A percentile compares a stretch with the other conserved stretches of the same genome.
These are phyloP conservation scores for Conistra vaccinii DNA, from an alignment of 2,888 invertebrate genomes.

Conservation along the genomic window DNA sequence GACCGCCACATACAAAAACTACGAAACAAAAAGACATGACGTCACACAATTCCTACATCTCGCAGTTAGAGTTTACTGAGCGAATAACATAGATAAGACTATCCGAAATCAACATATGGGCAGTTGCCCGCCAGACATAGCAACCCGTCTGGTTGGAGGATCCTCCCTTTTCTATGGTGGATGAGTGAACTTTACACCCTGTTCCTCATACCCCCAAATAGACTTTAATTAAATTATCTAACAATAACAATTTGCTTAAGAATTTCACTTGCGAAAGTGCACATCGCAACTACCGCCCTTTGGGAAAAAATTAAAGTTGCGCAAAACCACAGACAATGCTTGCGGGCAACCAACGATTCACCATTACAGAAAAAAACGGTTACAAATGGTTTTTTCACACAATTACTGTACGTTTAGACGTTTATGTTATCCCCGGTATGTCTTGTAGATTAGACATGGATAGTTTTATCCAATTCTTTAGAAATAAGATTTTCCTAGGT, in stretches of 20 bases:
- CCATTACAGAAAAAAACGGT: slow-evolving; percentile 50
- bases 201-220: too few relatives aligned
- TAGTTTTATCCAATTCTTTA: slow-evolving; percentile 37
- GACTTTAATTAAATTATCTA: slow-evolving; percentile 43
- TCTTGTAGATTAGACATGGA: slow-evolving; percentile 49
- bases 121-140: too few relatives aligned
- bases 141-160: too few relatives aligned
- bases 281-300: slow-evolving; percentile 56
- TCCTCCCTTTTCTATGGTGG: too few relatives aligned
- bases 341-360: slow-evolving; percentile 31
- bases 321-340: slow-evolving; percentile 61
- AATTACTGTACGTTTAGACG: slow-evolving; percentile 46
- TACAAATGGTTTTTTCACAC: slow-evolving; percentile 60
- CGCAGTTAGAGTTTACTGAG: too few relatives aligned
- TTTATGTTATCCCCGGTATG: slow-evolving; percentile 48
- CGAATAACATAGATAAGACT: too few relatives aligned
- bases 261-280: slow-evolving; percentile 60
- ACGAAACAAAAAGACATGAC: too few relatives aligned
- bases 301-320: slow-evolving; percentile 57
- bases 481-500: slow-evolving; percentile 40
- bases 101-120: too few relatives aligned
- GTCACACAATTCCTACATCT: too few relatives aligned
- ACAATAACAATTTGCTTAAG: slow-evolving; percentile 28
- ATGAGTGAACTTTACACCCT: too few relatives aligned
- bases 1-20: too few relatives aligned